Percentiles rank a stretch among this genome's conserved stretches.
Conservation (phyloP, 2,113 vertebrate species). For the Varanus komodoensis region DNA sequence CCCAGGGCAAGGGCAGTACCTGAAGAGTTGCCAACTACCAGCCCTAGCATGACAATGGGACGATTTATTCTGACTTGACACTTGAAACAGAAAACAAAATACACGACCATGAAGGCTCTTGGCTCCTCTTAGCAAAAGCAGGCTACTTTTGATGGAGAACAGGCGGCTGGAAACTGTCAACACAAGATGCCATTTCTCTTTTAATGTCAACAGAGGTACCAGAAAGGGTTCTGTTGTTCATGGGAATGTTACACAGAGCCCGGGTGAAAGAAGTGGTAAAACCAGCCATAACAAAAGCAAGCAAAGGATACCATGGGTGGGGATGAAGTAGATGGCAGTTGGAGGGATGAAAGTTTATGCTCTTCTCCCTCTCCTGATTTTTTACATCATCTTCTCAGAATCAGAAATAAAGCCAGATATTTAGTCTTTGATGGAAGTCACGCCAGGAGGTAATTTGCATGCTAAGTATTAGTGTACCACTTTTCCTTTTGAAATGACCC, state of each 20-base stretch:
- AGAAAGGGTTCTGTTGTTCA: slow-evolving; percentile 18
- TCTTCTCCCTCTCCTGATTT: background rate
- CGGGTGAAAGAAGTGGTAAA: slow-evolving; percentile 30
- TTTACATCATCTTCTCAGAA: fast-evolving
- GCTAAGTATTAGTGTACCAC: background rate
- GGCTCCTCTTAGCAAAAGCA: slow-evolving; percentile 15
- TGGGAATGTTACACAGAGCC: slow-evolving; percentile 40
- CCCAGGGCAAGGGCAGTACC: background rate
- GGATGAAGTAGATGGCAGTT: background rate
- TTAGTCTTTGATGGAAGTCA: background rate
- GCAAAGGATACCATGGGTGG: background rate
- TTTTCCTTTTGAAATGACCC: background rate
- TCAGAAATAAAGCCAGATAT: background rate
- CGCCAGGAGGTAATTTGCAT: slow-evolving; percentile 16
- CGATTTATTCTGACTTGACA: background rate
- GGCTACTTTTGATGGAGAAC: slow-evolving; percentile 34
- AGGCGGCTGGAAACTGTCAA: slow-evolving; percentile 35
- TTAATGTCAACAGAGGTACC: slow-evolving; percentile 36
- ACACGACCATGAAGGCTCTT: background rate
- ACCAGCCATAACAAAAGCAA: background rate
- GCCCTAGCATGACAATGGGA: background rate
- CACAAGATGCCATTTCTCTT: slow-evolving; percentile 21
- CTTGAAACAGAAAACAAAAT: background rate
- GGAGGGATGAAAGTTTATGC: background rate
- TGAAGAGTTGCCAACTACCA: background rate